These are phyloP conservation scores for Cosmorhoe ocellata DNA, from an alignment of 2,888 invertebrate species.

Conservation along the genomic window DNA sequence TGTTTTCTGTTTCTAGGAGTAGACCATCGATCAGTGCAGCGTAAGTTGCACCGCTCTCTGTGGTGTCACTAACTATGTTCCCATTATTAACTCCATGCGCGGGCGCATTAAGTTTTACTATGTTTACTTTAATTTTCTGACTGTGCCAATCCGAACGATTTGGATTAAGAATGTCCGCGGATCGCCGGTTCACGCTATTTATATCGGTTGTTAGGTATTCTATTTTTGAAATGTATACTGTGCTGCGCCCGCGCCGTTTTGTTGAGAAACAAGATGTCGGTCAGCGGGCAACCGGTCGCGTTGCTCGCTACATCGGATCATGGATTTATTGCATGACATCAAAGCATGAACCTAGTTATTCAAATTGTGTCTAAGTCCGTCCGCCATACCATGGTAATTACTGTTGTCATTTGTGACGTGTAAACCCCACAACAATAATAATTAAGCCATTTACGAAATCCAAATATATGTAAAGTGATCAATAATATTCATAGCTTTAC, in stretches of 20 bases:
- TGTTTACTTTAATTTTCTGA: slow-evolving; percentile 45
- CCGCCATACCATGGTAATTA: slow-evolving; percentile 50
- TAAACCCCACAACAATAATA: slow-evolving; percentile 42
- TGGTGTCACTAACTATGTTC: slow-evolving; percentile 77
- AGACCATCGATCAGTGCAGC: slow-evolving; percentile 77
- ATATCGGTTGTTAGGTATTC: slow-evolving; percentile 64
- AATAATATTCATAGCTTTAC: slow-evolving; percentile 29
- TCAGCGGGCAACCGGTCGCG: slow-evolving; percentile 59
- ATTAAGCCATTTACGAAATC: slow-evolving; percentile 42
- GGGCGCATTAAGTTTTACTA: slow-evolving; percentile 59
- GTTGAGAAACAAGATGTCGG: slow-evolving; percentile 68
- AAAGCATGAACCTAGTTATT: slow-evolving; percentile 64
- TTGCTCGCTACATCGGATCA: slow-evolving; percentile 52
- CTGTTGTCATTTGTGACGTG: slow-evolving; percentile 45
- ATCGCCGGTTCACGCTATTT: slow-evolving; percentile 63
- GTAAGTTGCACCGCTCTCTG: slow-evolving; percentile 82
- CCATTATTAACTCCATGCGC: slow-evolving; percentile 72
- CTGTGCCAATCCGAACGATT: slow-evolving; percentile 53
- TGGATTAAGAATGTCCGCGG: slow-evolving; percentile 51
- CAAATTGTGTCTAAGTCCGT: slow-evolving; percentile 48
- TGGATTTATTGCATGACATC: slow-evolving; percentile 59
- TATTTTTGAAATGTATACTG: slow-evolving; percentile 64
- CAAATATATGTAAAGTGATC: slow-evolving; percentile 36
- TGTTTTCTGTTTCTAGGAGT: slow-evolving; percentile 83
- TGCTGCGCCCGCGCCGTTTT: slow-evolving; percentile 74